A percentile compares a stretch with the other conserved stretches of the same genome.
Evolutionary conservation across 2,797 vertebrate genomes (phyloP).

Genomic region (Sebastes vulpes): DNA sequence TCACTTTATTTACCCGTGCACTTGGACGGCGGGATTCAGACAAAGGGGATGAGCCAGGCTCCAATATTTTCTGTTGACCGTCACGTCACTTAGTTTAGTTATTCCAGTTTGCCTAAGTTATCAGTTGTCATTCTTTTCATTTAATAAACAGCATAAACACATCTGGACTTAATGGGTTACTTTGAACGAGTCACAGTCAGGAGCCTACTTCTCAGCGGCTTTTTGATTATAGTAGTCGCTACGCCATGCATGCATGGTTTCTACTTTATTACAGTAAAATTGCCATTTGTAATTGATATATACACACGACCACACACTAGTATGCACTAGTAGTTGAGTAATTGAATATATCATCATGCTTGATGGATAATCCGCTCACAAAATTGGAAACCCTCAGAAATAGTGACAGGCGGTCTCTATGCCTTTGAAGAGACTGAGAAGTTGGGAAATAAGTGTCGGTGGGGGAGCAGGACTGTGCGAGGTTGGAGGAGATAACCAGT

Average conservation of each 20-base stretch:
- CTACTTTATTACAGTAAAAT: not conserved
- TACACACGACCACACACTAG: not conserved
- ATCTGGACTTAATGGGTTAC: not conserved
- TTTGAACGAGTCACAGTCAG: not conserved
- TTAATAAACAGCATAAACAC: not conserved
- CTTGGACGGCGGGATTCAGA: not conserved
- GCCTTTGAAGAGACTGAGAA: slow-evolving; percentile 6
- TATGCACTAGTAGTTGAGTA: not conserved
- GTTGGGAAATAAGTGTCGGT: slow-evolving; percentile 5
- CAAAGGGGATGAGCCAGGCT: not conserved
- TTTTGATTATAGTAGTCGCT: not conserved
- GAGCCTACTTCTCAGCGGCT: not conserved
- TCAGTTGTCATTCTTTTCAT: not conserved
- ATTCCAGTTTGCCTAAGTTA: not conserved
- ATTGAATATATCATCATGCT: not conserved
- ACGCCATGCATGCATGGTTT: not conserved
- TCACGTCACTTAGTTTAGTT: not conserved
- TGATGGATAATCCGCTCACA: slow-evolving; percentile 10
- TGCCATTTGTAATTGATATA: not conserved
- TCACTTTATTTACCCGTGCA: not conserved
- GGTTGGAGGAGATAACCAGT: slow-evolving; percentile 27
- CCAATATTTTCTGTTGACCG: not conserved
- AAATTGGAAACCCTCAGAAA: slow-evolving; percentile 31
- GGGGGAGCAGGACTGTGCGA: not conserved
- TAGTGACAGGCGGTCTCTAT: slow-evolving; percentile 26